phyloP scores from a whole-genome alignment of 53 echinoderm and acorn worm species.

The Temnopleurus reevesii region DNA sequence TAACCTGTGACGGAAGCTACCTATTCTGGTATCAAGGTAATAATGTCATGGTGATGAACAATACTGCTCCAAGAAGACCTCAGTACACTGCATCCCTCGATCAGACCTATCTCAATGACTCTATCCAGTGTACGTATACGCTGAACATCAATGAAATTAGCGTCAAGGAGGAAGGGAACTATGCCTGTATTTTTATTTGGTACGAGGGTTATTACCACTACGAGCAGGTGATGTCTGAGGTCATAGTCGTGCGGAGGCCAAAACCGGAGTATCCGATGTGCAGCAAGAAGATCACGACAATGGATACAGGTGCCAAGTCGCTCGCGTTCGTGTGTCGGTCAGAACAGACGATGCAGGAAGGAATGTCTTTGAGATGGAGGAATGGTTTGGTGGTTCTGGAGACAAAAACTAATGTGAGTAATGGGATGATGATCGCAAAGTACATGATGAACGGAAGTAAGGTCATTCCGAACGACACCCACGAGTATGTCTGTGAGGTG shows the following conservation, averaged over 20 bases:
- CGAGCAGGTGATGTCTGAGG: slow-evolving; percentile 44
- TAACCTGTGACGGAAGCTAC: slow-evolving; percentile 46
- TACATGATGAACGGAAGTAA: slow-evolving; percentile 49
- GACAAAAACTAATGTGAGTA: background rate
- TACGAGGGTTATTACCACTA: slow-evolving; percentile 54
- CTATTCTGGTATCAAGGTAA: slow-evolving; percentile 60
- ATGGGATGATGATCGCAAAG: slow-evolving; percentile 15
- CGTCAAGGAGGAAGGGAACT: slow-evolving; percentile 27
- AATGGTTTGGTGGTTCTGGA: slow-evolving; percentile 27
- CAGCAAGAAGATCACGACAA: slow-evolving; percentile 40
- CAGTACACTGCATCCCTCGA: slow-evolving; percentile 34
- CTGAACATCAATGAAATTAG: slow-evolving; percentile 23
- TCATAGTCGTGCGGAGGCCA: slow-evolving; percentile 6
- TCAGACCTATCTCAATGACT: slow-evolving; percentile 2
- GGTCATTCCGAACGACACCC: slow-evolving; percentile 46
- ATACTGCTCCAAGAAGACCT: slow-evolving; percentile 26
- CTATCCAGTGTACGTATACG: slow-evolving; percentile 49
- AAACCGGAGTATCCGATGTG: slow-evolving; percentile 27
- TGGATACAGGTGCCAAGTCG: slow-evolving; percentile 20
- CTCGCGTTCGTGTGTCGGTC: slow-evolving; percentile 51
- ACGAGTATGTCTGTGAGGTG: slow-evolving; percentile 52
- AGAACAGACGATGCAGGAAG: slow-evolving; percentile 9
- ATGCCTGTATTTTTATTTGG: slow-evolving; percentile 57
- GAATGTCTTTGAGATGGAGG: slow-evolving; percentile 40
- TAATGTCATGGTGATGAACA: slow-evolving; percentile 55